These are phyloP conservation scores for Tryphoninae sp. DNA, from an alignment of 2,888 invertebrate genomes.

Conservation along the genomic window DNA sequence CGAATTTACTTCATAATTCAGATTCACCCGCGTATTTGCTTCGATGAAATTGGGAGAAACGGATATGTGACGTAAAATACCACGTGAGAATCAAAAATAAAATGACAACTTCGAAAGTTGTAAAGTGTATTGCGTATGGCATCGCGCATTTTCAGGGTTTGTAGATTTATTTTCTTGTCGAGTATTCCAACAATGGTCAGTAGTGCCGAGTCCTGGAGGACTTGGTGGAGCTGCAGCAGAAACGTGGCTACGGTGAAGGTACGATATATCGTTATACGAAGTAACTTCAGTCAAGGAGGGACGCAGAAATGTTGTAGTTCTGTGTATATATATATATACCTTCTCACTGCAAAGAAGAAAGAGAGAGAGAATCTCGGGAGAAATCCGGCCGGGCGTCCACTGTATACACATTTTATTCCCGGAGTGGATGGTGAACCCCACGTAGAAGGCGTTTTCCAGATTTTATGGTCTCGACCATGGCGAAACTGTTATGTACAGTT, in stretches of 20 bases:
- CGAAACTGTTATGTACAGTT: conserved; percentile 58
- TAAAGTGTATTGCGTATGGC: background rate
- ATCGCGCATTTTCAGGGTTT: background rate
- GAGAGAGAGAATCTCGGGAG: conserved; percentile 61
- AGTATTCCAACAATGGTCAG: conserved; percentile 21
- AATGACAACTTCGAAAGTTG: background rate
- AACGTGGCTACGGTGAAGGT: conserved; percentile 15
- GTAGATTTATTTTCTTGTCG: background rate
- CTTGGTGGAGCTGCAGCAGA: conserved; percentile 38
- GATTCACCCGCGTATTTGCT: background rate
- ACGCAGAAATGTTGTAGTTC: conserved; percentile 38
- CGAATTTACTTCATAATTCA: background rate
- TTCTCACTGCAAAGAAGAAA: conserved; percentile 43
- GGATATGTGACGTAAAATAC: background rate
- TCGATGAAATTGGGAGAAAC: background rate
- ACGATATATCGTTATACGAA: conserved; percentile 64
- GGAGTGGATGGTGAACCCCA: conserved; percentile 45
- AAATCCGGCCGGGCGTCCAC: conserved; percentile 60
- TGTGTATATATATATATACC: conserved; percentile 30
- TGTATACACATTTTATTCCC: conserved; percentile 60
- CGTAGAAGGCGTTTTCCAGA: conserved; percentile 62
- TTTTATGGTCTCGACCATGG: conserved; percentile 62
- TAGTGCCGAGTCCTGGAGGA: conserved; percentile 30
- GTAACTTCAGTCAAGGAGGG: conserved; percentile 55
- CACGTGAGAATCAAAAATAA: background rate